Base-by-base conservation (phyloP, 1,140 invertebrate genomes). In the Cecropterus lyciades region DNA sequence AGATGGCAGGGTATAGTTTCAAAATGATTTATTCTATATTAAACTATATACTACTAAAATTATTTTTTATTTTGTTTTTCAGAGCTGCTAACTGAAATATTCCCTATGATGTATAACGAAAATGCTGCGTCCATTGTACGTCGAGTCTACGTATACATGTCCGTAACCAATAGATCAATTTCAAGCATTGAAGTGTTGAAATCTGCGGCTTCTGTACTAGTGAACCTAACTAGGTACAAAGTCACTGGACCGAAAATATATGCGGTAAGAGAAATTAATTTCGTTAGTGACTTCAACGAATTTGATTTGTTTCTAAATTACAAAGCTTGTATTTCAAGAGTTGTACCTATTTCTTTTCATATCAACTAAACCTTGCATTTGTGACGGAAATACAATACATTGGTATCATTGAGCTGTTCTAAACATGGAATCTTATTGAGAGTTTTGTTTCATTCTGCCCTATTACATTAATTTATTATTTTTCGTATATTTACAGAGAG, bases 21-120 rank as follows among this genome's bases (percentile, higher is more conserved):
- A n/a, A n/a, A n/a, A n/a, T n/a, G n/a, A n/a, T n/a, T n/a, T n/a
- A n/a, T n/a, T n/a, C n/a, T n/a, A 5, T 30, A 30, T 30, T 6
- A 8, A 3, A 30, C 27, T 30, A 6, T 30, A 5, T 30, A 3
- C 7, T 30, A 30, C 3, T 9, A 16, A 20, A 43, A 17, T 33
- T n/a, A 1, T 3, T 13, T 20, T 51, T 46, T 55, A 72, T 68
- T 73, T 64, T 72, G 62, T 72, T 56, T 93, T 92, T 63, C 84
- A 94, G 94, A 94, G 72, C 82, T 91, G 24, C 75, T 93, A 4
- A 93, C 93, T 0, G 90, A 93, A 73, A 83, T 93, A 24, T 93
- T 89, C 64, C 92, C 92, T 59, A 89, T 91, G 85, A 83, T 87
- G 82, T 92, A 93, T 43, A 73, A 89, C 16, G 56, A 77, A 0